Evolutionary conservation across 2,888 invertebrate species (phyloP).

Genomic region (Cryptosula pallasiana): DNA sequence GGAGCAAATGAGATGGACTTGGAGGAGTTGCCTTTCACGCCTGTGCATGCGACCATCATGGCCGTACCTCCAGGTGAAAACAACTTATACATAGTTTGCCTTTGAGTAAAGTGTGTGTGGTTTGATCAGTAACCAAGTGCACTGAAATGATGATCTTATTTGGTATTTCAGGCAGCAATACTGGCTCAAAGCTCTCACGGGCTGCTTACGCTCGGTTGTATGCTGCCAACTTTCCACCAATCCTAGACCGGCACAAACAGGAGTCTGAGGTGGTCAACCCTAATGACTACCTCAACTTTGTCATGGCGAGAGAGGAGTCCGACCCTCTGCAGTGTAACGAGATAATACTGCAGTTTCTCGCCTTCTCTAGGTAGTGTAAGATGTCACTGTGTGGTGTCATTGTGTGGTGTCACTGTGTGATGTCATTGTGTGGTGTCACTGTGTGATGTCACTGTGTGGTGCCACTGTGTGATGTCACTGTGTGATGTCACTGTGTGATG

Average conservation of each 20-base stretch:
- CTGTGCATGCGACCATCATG: slow-evolving; percentile 45
- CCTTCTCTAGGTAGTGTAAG: slow-evolving; percentile 53
- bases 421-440: too few species aligned
- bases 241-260: slow-evolving; percentile 51
- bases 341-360: slow-evolving; percentile 56
- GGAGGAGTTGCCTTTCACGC: slow-evolving; percentile 44
- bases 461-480: too few species aligned
- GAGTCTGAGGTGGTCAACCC: slow-evolving; percentile 53
- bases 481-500: too few species aligned
- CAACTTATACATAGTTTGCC: neutral
- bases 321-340: slow-evolving; percentile 54
- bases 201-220: slow-evolving; percentile 51
- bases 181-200: slow-evolving; percentile 46
- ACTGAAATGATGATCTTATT: neutral
- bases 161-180: slow-evolving; percentile 27
- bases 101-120: neutral
- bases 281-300: slow-evolving; percentile 34
- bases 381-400: too few species aligned
- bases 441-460: too few species aligned
- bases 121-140: too few species aligned
- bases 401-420: too few species aligned
- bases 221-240: slow-evolving; percentile 48
- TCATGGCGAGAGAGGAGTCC: slow-evolving; percentile 44
- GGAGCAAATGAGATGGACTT: slow-evolving; percentile 30
- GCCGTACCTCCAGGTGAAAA: slow-evolving; percentile 34